Evolutionary conservation across 2,113 vertebrate genomes (phyloP).

Genomic region (Fulmarus glacialis): DNA sequence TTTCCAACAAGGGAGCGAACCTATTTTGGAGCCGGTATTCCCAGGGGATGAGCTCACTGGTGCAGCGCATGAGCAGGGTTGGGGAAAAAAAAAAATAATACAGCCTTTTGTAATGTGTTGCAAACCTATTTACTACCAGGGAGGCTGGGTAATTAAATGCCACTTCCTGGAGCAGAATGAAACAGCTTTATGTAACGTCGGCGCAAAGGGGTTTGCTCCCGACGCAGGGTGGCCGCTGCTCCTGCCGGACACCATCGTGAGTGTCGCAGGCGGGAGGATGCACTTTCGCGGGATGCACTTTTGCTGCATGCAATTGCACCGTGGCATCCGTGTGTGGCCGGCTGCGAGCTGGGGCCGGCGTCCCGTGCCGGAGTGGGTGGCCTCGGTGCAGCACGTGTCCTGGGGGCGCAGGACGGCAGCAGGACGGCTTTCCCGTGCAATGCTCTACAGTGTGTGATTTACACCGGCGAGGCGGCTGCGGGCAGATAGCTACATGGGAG

Average conservation of each 20-base stretch:
- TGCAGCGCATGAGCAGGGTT: background rate
- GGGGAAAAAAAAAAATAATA: background rate
- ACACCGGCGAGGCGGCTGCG: fast-evolving
- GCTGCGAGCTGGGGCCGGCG: fast-evolving
- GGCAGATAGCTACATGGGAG: background rate
- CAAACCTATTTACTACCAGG: constrained; percentile 23
- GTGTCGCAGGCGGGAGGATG: fast-evolving
- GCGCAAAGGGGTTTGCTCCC: background rate
- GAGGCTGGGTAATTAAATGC: constrained; percentile 24
- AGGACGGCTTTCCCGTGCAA: background rate
- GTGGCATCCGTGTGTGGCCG: background rate
- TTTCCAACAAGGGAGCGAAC: constrained; percentile 42
- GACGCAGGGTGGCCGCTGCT: fast-evolving
- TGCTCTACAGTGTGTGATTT: background rate
- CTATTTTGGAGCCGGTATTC: constrained; percentile 51
- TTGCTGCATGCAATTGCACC: background rate
- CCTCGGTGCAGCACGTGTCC: background rate
- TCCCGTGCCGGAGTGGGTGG: background rate
- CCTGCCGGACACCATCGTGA: fast-evolving
- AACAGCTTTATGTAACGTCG: background rate
- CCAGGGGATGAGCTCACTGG: background rate
- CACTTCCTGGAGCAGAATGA: constrained; percentile 34
- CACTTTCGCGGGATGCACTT: background rate
- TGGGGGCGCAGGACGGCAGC: fast-evolving
- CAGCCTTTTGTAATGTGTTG: constrained; percentile 26